These are phyloP conservation scores for Trematomus loennbergii DNA, from an alignment of 2,113 vertebrate genomes.

Conservation along the genomic window DNA sequence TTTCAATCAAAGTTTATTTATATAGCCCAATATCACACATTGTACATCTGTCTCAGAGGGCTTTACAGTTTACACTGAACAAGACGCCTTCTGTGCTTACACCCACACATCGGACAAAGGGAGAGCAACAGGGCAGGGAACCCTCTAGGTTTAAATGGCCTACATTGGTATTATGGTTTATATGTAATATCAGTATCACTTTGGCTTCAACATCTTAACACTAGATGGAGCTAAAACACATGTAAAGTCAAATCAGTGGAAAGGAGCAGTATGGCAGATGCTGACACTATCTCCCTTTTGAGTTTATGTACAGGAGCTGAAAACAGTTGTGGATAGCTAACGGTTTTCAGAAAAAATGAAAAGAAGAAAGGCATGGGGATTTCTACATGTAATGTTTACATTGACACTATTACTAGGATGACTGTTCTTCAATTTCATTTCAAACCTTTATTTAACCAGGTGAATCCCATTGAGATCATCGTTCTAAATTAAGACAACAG, in stretches of 20 bases:
- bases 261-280: not conserved
- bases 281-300: constrained; percentile 17
- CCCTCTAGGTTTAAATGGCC: not conserved
- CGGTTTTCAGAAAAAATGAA: constrained; percentile 4
- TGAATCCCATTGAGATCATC: too few species aligned
- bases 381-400: constrained; percentile 5
- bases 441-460: too few species aligned
- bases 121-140: too few species aligned
- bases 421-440: not conserved
- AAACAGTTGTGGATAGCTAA: constrained; percentile 26
- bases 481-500: not conserved
- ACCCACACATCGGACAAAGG: too few species aligned
- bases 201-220: constrained; percentile 44
- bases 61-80: too few species aligned
- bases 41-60: too few species aligned
- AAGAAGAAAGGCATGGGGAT: not conserved
- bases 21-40: too few species aligned
- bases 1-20: too few species aligned
- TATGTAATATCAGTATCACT: not conserved
- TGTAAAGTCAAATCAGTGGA: constrained; percentile 8
- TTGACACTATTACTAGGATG: constrained; percentile 16
- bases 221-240: constrained; percentile 76
- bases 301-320: constrained; percentile 29
- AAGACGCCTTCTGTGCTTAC: too few species aligned
- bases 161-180: not conserved